phyloP scores from a whole-genome alignment of 2,888 invertebrate genomes.

The Oligia fasciuncula region DNA sequence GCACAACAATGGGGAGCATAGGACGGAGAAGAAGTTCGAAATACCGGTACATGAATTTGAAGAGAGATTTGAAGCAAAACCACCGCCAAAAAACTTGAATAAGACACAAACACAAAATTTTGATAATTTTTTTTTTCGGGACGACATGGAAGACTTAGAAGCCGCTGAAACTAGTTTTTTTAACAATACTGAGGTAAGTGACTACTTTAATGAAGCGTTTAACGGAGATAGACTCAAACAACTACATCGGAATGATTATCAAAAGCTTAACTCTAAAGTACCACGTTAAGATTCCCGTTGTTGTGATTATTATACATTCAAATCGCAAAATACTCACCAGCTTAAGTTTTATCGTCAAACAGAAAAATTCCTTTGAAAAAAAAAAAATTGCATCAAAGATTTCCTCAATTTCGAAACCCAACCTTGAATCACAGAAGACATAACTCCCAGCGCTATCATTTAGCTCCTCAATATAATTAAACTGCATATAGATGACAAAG shows the following conservation, averaged over 20 bases:
- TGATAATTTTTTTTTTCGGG: slow-evolving; percentile 85
- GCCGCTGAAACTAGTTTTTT: slow-evolving; percentile 79
- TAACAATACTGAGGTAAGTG: slow-evolving; percentile 78
- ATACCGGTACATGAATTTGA: slow-evolving; percentile 91
- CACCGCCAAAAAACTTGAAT: slow-evolving; percentile 81
- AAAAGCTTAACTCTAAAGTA: background rate
- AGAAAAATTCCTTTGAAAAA: background rate
- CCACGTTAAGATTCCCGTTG: background rate
- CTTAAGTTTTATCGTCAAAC: background rate
- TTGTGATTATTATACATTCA: background rate
- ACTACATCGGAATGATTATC: background rate
- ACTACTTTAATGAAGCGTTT: background rate
- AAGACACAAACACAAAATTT: slow-evolving; percentile 74
- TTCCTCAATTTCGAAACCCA: background rate
- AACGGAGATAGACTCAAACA: background rate
- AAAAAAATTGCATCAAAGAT: background rate
- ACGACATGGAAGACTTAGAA: slow-evolving; percentile 83
- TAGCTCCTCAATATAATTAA: slow-evolving; percentile 45
- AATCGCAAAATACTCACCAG: background rate
- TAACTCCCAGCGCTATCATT: slow-evolving; percentile 2
- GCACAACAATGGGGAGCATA: slow-evolving; percentile 72
- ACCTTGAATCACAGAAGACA: background rate
- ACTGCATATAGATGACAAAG: slow-evolving; percentile 50
- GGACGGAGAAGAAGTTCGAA: slow-evolving; percentile 76
- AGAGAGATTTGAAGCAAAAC: slow-evolving; percentile 89